Evolutionary conservation across 2,113 vertebrate genomes (phyloP).

Genomic region (Laterallus jamaicensis): DNA sequence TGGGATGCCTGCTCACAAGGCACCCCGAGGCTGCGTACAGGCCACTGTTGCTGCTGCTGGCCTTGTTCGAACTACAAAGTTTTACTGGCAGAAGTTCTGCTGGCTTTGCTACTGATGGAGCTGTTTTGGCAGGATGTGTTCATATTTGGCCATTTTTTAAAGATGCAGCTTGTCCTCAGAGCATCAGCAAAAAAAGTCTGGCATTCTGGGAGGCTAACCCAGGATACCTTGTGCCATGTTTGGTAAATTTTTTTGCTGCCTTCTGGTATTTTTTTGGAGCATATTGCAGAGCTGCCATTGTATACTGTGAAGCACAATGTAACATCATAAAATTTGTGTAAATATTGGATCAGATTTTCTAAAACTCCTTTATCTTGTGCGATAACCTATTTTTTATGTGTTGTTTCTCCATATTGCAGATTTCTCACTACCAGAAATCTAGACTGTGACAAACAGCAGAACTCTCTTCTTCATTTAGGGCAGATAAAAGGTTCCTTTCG

Average conservation of each 20-base stretch:
- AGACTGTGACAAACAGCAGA: background rate
- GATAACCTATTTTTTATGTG: background rate
- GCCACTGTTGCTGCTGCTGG: background rate
- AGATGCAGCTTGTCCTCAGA: background rate
- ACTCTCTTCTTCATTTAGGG: background rate
- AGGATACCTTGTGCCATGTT: background rate
- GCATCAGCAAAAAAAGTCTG: background rate
- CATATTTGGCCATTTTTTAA: background rate
- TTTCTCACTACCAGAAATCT: background rate
- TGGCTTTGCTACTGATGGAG: background rate
- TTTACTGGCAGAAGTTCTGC: constrained; percentile 9
- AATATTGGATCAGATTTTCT: constrained; percentile 3
- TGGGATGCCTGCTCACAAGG: background rate
- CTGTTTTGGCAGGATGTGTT: background rate
- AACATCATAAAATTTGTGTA: background rate
- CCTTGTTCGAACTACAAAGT: background rate
- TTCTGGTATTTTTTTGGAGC: background rate
- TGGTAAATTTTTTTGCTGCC: background rate
- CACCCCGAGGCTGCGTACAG: accelerated
- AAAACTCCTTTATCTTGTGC: background rate
- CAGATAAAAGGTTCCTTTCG: background rate
- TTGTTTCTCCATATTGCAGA: background rate
- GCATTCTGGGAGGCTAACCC: background rate
- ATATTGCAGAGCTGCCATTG: background rate
- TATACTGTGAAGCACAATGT: background rate